Base-by-base conservation (phyloP, 2,113 vertebrate species). In the Macaca mulatta region DNA sequence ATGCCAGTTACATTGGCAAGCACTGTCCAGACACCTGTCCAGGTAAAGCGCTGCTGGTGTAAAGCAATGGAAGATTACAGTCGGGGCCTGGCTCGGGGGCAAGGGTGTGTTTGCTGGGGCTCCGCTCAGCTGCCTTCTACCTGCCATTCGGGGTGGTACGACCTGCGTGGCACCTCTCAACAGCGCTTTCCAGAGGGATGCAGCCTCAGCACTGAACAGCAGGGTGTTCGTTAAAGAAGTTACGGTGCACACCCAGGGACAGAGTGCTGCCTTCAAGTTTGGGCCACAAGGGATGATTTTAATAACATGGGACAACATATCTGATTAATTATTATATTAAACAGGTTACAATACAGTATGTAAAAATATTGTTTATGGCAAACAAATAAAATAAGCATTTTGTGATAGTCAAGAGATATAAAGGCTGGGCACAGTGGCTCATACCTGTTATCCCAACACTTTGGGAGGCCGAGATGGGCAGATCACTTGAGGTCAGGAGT, bases 141-240 rank as follows among this genome's bases (percentile, higher is more conserved):
- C 13, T 61, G 40, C 23, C 12, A 25, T 25, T 43, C 40, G 25
- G 12, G 35, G 32, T 1, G 8, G 16, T 23, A 0, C 5, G 0
- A 40, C 48, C 38, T 11, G 38, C 0, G 0, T 3, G 3, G 16
- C 1, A 18, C 30, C 27, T 18, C 74, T 43, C 12, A 3, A 25
- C 0, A 10, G 55, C 1, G 8, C 38, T 52, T 84, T 84, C 45
- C n/a, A n/a, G 97, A 67, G 75, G 40, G 81, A 52, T 4, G 12
- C 18, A 48, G 25, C n/a, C 57, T 69, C 59, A 43, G 50, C 22
- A 6, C 40, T 7, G 20, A 69, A 61, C 30, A 12, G 84, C 79
- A 30, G 81, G n/a, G 32, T 14, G 6, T 43, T 11, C 2, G 18
- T 27, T 84, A 75, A 74, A 38, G 32, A 16, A 88, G 40, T 5